Base-by-base conservation (phyloP, 2,797 vertebrate genomes). In the Helarctos malayanus region DNA sequence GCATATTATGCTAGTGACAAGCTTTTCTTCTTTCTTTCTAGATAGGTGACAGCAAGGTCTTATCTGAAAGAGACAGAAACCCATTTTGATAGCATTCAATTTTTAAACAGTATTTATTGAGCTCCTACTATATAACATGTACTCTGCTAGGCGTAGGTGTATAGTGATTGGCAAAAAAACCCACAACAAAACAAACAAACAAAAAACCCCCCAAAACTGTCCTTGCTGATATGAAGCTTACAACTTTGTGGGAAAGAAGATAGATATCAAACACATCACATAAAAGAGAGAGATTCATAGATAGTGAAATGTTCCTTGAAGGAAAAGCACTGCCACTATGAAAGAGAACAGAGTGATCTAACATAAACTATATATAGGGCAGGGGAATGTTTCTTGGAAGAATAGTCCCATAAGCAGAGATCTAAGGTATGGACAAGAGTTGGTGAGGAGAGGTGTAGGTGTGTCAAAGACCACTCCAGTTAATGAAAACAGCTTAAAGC, bases 51-150 rank as follows among this genome's bases (percentile, higher is more conserved):
- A 82, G 45, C 25, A 2, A 23, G 18, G 6, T 41, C 85, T 92
- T 96, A 90, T 81, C 93, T 91, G 82, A 73, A 80, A 86, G 29
- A 71, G 87, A 63, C 23, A 96, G 78, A 15, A 93, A 73, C 5
- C 9, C 2, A 29, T 45, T 93, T 57, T 91, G 56, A 80, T n/a
- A 69, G n/a, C 61, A 73, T 82, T 81, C 63, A n/a, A 61, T 69
- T 49, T 85, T 90, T 59, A 15, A 92, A 63, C 68, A 45, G 2
- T 73, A 56, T 59, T 78, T 88, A 45, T 32, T 29, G 41, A 54
- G 23, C 29, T 90, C 13, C 35, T 75, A 35, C 76, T 82, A 27
- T 11, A 52, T 18, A n/a, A 56, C n/a, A 35, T 0, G 12, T 3
- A 73, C 15, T 3, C 0, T 78, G 41, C 49, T 25, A 75, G 73